Base-by-base conservation (phyloP, 1,140 invertebrate species). In the Episyrphus balteatus region DNA sequence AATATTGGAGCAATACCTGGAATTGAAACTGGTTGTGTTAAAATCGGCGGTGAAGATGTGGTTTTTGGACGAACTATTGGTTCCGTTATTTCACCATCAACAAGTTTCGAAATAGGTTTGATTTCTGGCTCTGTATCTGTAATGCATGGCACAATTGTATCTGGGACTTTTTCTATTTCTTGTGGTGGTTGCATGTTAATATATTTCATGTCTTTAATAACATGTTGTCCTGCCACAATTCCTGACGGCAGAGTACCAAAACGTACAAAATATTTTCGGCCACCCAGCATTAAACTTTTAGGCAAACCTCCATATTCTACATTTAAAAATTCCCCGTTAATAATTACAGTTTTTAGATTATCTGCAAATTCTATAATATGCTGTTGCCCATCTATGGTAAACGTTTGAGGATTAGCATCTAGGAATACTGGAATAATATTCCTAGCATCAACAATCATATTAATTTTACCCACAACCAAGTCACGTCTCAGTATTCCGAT, bases 301-400 rank as follows among this genome's bases (percentile, higher is more conserved):
- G 92, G 92, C 36, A 94, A 73, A 10, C 92, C 93, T 41, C 92
- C 93, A 73, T 94, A 97, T 51, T 91, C 83, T 2, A 87, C 79
- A 61, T 82, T 78, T 61, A 90, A 89, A 2, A 84, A 80, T 55
- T 81, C 75, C 37, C 88, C 87, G 61, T 93, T 90, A 10, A 94
- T 78, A n/a, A 88, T 60, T 1, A 86, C 83, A 6, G 81, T 85
- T 49, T 77, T 70, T 13, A 92, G 72, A 0, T 82, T 74, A 57
- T 91, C 84, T 10, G 81, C 81, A 64, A 92, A 92, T 53, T 86
- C 80, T 3, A 92, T 61, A 1, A 84, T 84, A 61, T 87, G 81
- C 26, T 81, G 75, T 41, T 82, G 76, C 13, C 80, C 80, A 46
- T 86, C 82, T 9, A 93, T 77, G 51, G 82, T 74, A 56, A 88